Conservation (phyloP, 2,113 vertebrate species). For the Strix aluco region DNA sequence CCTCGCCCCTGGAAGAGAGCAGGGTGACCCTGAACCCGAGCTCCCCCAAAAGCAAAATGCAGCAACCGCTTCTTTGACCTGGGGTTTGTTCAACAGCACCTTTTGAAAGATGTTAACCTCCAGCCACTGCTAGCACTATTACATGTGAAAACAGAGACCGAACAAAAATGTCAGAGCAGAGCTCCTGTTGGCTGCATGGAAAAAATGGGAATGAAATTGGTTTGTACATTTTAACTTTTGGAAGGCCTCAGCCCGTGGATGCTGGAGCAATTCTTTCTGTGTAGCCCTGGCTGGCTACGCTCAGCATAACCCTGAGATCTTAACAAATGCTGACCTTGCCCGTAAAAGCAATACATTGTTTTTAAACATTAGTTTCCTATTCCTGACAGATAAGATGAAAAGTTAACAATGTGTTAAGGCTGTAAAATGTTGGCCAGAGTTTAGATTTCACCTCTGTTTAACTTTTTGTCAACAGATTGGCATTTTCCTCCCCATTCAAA, state of each 20-base stretch:
- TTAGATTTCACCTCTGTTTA: constrained; percentile 71
- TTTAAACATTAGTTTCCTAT: constrained; percentile 76
- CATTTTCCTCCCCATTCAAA: constrained; percentile 75
- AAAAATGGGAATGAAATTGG: neutral
- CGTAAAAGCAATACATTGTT: constrained; percentile 77
- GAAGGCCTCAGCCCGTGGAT: neutral
- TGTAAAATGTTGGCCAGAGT: constrained; percentile 75
- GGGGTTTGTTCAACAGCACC: constrained; percentile 64
- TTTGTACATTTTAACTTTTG: neutral
- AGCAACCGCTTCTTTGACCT: constrained; percentile 66
- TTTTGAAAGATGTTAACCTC: constrained; percentile 3
- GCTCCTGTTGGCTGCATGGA: neutral
- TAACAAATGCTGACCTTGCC: constrained; percentile 73
- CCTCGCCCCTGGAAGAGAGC: constrained; percentile 42
- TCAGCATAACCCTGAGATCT: constrained; percentile 59
- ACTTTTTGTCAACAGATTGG: constrained; percentile 77
- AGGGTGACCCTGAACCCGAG: constrained; percentile 38
- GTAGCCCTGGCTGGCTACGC: neutral
- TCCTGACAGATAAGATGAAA: constrained; percentile 77
- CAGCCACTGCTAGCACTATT: neutral
- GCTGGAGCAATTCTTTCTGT: constrained; percentile 38
- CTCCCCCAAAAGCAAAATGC: constrained; percentile 22
- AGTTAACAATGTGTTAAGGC: constrained; percentile 72
- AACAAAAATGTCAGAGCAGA: neutral
- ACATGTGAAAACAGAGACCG: neutral